These are phyloP conservation scores for Nysson spinosus DNA, from an alignment of 2,888 invertebrate genomes.

Conservation along the genomic window DNA sequence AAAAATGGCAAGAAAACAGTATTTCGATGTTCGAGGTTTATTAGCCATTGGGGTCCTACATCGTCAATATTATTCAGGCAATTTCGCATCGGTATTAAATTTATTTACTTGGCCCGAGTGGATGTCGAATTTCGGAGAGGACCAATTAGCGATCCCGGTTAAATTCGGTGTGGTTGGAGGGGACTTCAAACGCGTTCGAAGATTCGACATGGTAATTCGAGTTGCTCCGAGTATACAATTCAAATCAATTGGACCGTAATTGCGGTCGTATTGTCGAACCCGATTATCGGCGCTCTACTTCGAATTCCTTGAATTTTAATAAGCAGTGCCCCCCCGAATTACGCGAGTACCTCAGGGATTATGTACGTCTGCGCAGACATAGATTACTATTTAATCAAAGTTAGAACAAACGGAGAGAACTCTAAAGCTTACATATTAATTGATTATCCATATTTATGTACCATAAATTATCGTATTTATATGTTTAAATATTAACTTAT, in stretches of 20 bases:
- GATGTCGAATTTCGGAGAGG: background rate
- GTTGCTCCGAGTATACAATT: conserved; percentile 26
- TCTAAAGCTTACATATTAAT: too few relatives aligned
- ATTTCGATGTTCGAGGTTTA: too few relatives aligned
- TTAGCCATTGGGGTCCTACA: too few relatives aligned
- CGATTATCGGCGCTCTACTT: conserved; percentile 26
- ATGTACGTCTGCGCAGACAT: background rate
- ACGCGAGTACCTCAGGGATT: conserved; percentile 5
- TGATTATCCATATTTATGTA: too few relatives aligned
- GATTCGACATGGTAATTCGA: conserved; percentile 6
- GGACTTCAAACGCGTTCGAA: background rate
- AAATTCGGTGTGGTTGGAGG: background rate
- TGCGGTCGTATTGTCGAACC: conserved; percentile 22
- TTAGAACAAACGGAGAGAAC: too few relatives aligned
- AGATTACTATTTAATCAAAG: too few relatives aligned
- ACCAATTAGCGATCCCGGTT: conserved; percentile 6
- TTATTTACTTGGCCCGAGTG: background rate
- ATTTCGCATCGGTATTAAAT: too few relatives aligned
- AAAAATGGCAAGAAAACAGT: too few relatives aligned
- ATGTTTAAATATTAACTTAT: too few relatives aligned
- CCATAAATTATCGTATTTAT: too few relatives aligned
- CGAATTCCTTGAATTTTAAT: conserved; percentile 22
- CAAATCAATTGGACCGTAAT: conserved; percentile 43
- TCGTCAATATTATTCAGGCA: too few relatives aligned
- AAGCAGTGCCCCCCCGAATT: conserved; percentile 16